Conservation (phyloP, 2,888 invertebrate genomes). For the Rambutsinella grinnellia region DNA sequence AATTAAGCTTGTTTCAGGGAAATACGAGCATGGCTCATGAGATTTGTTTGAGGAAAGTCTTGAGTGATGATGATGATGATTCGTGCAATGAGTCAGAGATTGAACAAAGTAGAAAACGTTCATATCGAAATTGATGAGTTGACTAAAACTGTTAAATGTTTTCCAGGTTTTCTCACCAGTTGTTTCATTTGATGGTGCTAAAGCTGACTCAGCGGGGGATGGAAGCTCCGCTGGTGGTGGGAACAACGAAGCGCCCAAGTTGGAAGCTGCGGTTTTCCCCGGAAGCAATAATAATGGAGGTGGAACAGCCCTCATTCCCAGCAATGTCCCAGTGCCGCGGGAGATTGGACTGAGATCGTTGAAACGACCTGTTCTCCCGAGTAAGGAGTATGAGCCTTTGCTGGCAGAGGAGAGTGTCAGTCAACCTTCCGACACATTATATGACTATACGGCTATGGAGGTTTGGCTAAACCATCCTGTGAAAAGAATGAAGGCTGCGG, state of each 20-base stretch:
- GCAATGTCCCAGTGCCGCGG: slow-evolving; percentile 15
- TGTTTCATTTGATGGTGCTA: slow-evolving; percentile 64
- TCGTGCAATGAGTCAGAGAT: too few relatives aligned
- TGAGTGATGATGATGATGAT: neutral
- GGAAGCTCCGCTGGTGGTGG: slow-evolving; percentile 32
- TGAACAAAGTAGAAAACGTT: too few relatives aligned
- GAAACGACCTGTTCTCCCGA: slow-evolving; percentile 83
- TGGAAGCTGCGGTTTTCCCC: slow-evolving; percentile 31
- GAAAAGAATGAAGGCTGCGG: slow-evolving; percentile 81
- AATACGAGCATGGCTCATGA: too few relatives aligned
- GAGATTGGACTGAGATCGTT: slow-evolving; percentile 69
- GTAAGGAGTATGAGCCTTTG: slow-evolving; percentile 83
- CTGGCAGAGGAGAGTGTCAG: slow-evolving; percentile 81
- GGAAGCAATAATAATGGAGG: slow-evolving; percentile 4
- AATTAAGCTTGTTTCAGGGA: too few relatives aligned
- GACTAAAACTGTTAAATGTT: too few relatives aligned
- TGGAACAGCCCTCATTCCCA: too few relatives aligned
- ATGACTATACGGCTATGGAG: slow-evolving; percentile 88
- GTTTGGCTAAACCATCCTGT: slow-evolving; percentile 93
- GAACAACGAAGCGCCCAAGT: slow-evolving; percentile 30
- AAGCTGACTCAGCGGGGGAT: slow-evolving; percentile 53
- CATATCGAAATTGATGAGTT: too few relatives aligned
- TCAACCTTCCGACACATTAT: slow-evolving; percentile 83
- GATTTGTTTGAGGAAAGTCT: too few relatives aligned
- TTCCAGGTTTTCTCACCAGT: slow-evolving; percentile 63